phyloP scores from a whole-genome alignment of 2,888 invertebrate species.

The Litoditis marina region DNA sequence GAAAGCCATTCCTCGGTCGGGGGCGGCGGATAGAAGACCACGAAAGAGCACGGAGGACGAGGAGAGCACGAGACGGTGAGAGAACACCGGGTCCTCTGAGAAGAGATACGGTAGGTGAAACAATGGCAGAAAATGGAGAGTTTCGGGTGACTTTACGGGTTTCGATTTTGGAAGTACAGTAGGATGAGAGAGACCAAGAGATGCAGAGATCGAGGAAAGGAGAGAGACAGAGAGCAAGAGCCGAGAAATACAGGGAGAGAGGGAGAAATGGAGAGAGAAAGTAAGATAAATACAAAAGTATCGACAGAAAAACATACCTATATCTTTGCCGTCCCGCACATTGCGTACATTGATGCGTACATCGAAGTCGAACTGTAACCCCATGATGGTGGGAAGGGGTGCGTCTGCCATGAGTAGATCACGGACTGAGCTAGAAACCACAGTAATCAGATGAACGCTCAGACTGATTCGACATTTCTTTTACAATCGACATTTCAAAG shows the following conservation, averaged over 20 bases:
- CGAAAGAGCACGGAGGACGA: conserved; percentile 38
- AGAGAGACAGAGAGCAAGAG: too few relatives aligned
- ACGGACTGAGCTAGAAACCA: too few relatives aligned
- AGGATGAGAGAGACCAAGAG: too few relatives aligned
- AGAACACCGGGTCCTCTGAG: conserved; percentile 42
- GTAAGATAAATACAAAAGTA: background rate
- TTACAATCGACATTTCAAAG: too few relatives aligned
- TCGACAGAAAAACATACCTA: conserved; percentile 7
- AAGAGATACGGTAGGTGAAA: conserved; percentile 9
- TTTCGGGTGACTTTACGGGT: background rate
- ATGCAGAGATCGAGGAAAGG: too few relatives aligned
- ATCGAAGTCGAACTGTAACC: conserved; percentile 18
- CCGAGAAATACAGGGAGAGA: too few relatives aligned
- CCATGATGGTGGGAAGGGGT: too few relatives aligned
- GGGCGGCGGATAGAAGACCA: conserved; percentile 20
- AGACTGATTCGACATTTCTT: too few relatives aligned
- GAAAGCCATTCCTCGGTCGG: background rate
- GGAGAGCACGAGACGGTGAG: conserved; percentile 43
- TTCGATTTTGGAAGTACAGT: too few relatives aligned
- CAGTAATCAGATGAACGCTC: too few relatives aligned
- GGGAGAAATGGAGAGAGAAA: too few relatives aligned
- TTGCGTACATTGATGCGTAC: conserved; percentile 17
- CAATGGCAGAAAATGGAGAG: background rate
- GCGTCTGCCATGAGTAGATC: too few relatives aligned
- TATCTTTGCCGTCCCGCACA: conserved; percentile 15